Evolutionary conservation across 2,888 invertebrate species (phyloP), one percentile per base, ranked within the genome.

Genomic region (Acanthacorydalis orientalis): DNA sequence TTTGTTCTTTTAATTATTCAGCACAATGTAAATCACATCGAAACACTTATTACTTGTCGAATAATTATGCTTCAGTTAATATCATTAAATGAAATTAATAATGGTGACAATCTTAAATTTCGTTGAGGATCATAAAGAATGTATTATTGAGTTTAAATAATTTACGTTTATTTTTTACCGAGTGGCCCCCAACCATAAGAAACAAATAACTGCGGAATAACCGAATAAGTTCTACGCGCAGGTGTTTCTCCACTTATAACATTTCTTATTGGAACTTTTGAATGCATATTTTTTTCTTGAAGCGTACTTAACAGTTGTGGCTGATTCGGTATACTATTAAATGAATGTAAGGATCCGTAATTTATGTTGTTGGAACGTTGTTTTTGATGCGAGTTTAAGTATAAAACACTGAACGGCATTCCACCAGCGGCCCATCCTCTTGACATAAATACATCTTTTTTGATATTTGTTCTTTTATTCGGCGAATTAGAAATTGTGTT

Each of bases 101-200:
- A 23, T 23, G 6, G 6, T 23, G 23, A 23, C 6, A 23, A 23
- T 23, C 23, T 23, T 23, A 23, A 23, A 23, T 4, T 4, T 23
- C 6, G 2, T 23, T 23, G 23, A 23, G 2, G 23, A 23, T 23
- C 6, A 23, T 23, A 6, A 23, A 23, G 23, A 23, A 23, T 23
- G 23, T 23, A 2, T 2, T 23, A 23, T 23, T 6, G 23, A 23
- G 6, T 23, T 23, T 23, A 23, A 10, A 1, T 37, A 8, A 1
- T 7, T n/a, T 12, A 1, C 7, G 10, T 11, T 40, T 14, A 48
- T 57, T 63, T 64, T 57, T 64, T 64, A 35, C 69, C 70, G n/a
- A 65, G 56, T 2, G 72, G 68, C 7, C 69, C 69, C 73, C 72
- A 73, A 11, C 70, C 70, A 51, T 69, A 71, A 0, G 72, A 72